Conservation (phyloP, 2,113 vertebrate genomes). For the Larimichthys polyactis region DNA sequence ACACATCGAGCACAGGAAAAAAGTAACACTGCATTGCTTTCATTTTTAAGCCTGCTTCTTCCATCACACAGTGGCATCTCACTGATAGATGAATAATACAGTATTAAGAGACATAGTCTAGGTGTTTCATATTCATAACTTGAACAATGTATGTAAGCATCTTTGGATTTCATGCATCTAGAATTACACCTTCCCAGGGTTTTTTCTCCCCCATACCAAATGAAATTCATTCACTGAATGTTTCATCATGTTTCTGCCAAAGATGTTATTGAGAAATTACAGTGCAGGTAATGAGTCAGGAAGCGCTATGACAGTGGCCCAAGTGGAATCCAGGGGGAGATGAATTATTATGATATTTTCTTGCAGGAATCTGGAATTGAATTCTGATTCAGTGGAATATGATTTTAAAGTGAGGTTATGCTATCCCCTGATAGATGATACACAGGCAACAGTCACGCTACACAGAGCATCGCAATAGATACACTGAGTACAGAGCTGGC, state of each 20-base stretch:
- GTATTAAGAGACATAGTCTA: constrained; percentile 62
- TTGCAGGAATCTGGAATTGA: constrained; percentile 78
- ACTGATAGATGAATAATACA: constrained; percentile 75
- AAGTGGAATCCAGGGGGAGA: constrained; percentile 73
- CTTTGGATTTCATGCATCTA: constrained; percentile 75
- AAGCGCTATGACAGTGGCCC: constrained; percentile 69
- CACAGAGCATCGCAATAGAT: constrained; percentile 72
- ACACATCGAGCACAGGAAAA: neutral
- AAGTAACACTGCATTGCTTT: constrained; percentile 51
- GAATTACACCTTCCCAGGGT: constrained; percentile 69
- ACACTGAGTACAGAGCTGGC: constrained; percentile 64
- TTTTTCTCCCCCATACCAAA: constrained; percentile 32
- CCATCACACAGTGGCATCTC: constrained; percentile 55
- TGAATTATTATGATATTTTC: constrained; percentile 80
- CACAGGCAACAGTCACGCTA: constrained; percentile 77
- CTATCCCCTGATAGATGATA: constrained; percentile 75
- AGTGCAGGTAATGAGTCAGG: constrained; percentile 71
- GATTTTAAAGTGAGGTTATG: constrained; percentile 77
- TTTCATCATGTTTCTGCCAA: constrained; percentile 66
- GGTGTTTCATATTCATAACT: constrained; percentile 76
- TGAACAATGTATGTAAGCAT: constrained; percentile 70
- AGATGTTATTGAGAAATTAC: constrained; percentile 74
- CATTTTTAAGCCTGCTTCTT: constrained; percentile 60
- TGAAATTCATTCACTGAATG: constrained; percentile 67
- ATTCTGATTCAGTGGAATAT: constrained; percentile 81